Conservation (phyloP, 2,797 vertebrate genomes). For the Sebastes miniatus region DNA sequence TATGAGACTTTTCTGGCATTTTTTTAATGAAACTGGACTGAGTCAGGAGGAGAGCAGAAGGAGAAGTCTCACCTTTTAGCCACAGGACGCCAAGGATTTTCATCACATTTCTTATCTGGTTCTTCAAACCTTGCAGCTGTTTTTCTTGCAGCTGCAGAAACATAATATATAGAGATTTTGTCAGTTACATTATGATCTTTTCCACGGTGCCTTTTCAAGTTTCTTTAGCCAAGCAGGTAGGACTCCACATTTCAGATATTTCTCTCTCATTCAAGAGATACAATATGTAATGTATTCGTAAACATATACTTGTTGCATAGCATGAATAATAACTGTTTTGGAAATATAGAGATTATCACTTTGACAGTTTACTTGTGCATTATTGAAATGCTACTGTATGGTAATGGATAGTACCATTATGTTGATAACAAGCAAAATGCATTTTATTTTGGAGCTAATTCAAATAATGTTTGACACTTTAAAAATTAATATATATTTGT, state of each 20-base stretch:
- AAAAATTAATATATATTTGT: background rate
- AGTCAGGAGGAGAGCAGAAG: constrained; percentile 1
- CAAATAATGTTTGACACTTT: background rate
- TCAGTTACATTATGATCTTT: constrained; percentile 63
- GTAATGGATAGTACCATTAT: background rate
- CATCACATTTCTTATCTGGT: constrained; percentile 5
- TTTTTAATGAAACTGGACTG: constrained; percentile 26
- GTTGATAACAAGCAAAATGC: background rate
- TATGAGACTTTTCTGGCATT: background rate
- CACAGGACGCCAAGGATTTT: constrained; percentile 25
- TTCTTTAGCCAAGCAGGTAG: constrained; percentile 71
- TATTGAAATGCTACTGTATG: background rate
- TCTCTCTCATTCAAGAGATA: background rate
- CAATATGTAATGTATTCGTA: background rate
- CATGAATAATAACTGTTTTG: background rate
- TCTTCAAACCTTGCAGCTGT: background rate
- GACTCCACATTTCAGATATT: constrained; percentile 14
- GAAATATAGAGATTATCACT: background rate
- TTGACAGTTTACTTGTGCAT: background rate
- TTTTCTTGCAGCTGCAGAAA: constrained; percentile 18
- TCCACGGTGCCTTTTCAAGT: constrained; percentile 61
- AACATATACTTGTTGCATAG: background rate
- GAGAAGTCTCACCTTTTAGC: constrained; percentile 38
- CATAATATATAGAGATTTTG: background rate
- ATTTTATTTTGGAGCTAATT: background rate